Evolutionary conservation across 92 coral and sea anemone species (phyloP).

Genomic region (Actinernus sp.): DNA sequence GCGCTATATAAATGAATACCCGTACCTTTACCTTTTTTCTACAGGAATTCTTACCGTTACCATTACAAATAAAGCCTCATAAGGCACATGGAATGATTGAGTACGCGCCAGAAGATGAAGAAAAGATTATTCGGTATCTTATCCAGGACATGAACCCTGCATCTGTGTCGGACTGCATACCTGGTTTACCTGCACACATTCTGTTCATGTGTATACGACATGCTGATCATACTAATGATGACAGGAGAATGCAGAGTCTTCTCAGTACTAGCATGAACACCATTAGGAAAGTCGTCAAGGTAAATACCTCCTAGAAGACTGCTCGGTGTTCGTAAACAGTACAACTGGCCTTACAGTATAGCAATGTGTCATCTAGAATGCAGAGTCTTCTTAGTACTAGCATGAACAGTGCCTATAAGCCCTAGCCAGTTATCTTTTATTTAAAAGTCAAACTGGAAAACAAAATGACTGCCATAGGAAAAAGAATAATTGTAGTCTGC

Average conservation of each 20-base stretch:
- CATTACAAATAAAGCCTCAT: constrained; percentile 74
- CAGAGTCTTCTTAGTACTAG: no score
- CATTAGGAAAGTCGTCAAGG: constrained; percentile 96
- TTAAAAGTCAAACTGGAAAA: no score
- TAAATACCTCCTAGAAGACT: no score
- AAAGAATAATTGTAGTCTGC: no score
- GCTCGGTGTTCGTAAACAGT: no score
- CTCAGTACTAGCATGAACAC: constrained; percentile 87
- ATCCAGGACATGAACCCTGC: constrained; percentile 89
- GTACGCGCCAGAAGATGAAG: constrained; percentile 83
- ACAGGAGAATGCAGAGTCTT: constrained; percentile 93
- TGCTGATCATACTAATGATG: constrained; percentile 97
- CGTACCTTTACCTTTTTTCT: neutral
- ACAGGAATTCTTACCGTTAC: constrained; percentile 80
- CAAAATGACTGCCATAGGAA: no score
- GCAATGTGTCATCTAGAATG: no score
- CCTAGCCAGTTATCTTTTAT: no score
- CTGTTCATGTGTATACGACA: constrained; percentile 98
- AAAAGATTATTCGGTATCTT: constrained; percentile 74
- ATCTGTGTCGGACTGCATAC: constrained; percentile 88
- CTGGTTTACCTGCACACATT: constrained; percentile 97
- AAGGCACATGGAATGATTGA: constrained; percentile 96
- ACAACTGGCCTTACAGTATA: no score
- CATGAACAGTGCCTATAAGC: no score
- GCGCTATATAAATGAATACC: no score